Conservation (phyloP, 2,113 vertebrate species). For the Hippotragus niger region DNA sequence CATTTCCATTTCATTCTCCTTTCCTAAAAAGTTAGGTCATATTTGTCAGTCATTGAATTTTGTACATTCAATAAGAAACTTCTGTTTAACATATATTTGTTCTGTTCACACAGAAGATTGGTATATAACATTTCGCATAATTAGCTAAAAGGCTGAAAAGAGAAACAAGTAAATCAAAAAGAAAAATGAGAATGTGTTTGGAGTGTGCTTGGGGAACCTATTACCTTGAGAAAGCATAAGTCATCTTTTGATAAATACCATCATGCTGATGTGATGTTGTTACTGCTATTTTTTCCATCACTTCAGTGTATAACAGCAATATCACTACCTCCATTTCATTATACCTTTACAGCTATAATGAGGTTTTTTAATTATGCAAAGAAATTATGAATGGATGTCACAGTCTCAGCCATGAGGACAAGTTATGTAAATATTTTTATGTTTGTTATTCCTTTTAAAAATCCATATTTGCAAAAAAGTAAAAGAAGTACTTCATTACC, state of each 20-base stretch:
- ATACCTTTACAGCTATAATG: not conserved
- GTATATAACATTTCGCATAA: not conserved
- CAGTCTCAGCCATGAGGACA: not conserved
- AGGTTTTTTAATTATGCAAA: not conserved
- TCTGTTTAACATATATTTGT: not conserved
- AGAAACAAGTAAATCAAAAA: not conserved
- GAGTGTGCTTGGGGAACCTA: not conserved
- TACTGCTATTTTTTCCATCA: not conserved
- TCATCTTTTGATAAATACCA: not conserved
- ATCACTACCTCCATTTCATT: not conserved
- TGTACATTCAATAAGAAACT: not conserved
- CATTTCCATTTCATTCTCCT: not conserved
- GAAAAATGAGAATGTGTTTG: slow-evolving; percentile 1
- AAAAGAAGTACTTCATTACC: not conserved
- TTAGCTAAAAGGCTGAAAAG: not conserved
- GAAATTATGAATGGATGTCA: not conserved
- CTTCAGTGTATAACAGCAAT: not conserved
- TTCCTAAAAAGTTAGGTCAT: not conserved
- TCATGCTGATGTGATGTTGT: not conserved
- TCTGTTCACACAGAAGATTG: not conserved
- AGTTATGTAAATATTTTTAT: not conserved
- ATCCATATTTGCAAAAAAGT: not conserved
- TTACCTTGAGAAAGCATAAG: not conserved
- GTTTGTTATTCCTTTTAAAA: not conserved
- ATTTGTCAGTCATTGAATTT: slow-evolving; percentile 27